Percentiles rank a stretch among this genome's conserved stretches.
phyloP scores from a whole-genome alignment of 2,797 vertebrate genomes.

The Fratercula arctica region DNA sequence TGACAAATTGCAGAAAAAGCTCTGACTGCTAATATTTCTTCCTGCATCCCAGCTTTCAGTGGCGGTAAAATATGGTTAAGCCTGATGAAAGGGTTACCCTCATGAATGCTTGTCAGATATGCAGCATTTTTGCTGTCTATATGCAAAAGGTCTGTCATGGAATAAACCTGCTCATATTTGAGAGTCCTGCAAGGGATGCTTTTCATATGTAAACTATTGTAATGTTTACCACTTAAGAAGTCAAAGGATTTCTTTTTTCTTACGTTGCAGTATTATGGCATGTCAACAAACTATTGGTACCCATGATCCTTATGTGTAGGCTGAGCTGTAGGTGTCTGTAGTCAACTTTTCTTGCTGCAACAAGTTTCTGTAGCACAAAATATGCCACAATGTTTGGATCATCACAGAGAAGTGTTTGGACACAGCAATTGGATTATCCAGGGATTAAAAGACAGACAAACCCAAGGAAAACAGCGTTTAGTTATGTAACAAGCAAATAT shows the following conservation, averaged over 20 bases:
- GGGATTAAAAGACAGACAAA: neutral
- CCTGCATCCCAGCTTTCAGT: neutral
- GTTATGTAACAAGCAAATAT: neutral
- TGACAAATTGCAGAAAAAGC: neutral
- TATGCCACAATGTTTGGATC: neutral
- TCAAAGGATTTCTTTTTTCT: neutral
- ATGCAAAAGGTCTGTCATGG: neutral
- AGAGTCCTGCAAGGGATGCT: neutral
- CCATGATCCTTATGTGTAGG: neutral
- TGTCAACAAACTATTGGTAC: neutral
- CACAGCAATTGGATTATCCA: neutral
- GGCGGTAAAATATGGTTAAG: neutral
- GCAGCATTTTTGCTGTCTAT: rapidly evolving
- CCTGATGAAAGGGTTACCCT: neutral
- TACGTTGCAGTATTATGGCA: neutral
- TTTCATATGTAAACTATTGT: neutral
- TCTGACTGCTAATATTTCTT: neutral
- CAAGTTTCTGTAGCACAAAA: neutral
- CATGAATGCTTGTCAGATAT: neutral
- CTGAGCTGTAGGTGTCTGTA: neutral
- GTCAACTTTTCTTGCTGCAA: neutral
- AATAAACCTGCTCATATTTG: neutral
- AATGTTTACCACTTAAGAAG: neutral
- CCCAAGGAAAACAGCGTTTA: neutral
- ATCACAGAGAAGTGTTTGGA: neutral